Percentiles rank a stretch among this genome's conserved stretches.
Conservation (phyloP, 2,888 invertebrate genomes). For the Cheilosia pagana region DNA sequence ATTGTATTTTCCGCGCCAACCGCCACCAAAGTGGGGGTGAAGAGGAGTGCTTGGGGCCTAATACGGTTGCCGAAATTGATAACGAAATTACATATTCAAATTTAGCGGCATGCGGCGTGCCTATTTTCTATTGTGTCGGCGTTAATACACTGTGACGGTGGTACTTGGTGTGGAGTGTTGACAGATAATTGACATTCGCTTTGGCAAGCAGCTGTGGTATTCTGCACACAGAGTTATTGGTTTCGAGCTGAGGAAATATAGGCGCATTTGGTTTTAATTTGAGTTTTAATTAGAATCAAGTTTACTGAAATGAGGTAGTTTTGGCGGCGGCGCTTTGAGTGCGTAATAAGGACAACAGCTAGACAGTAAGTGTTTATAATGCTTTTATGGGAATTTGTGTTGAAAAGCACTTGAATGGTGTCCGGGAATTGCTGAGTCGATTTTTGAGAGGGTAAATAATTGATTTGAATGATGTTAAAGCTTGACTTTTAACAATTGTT, state of each 20-base stretch:
- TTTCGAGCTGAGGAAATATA: conserved; percentile 13
- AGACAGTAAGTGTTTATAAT: neutral
- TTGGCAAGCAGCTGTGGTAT: conserved; percentile 22
- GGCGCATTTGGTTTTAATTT: conserved; percentile 34
- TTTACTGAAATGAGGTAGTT: conserved; percentile 8
- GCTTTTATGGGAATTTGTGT: neutral
- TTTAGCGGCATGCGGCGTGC: neutral
- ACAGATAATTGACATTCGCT: conserved; percentile 36
- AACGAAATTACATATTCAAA: conserved; percentile 22
- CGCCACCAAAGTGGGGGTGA: neutral
- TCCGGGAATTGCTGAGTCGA: too few relatives aligned
- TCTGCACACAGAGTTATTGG: conserved; percentile 35
- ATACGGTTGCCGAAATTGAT: neutral
- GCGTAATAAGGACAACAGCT: neutral
- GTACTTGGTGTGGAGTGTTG: conserved; percentile 25
- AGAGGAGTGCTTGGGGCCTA: neutral
- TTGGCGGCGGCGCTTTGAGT: neutral
- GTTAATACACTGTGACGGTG: neutral
- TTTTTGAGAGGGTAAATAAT: too few relatives aligned
- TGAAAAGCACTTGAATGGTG: too few relatives aligned
- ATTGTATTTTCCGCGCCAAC: neutral
- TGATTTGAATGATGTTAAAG: too few relatives aligned
- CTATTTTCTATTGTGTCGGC: neutral
- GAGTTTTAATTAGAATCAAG: conserved; percentile 61
- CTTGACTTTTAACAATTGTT: too few relatives aligned